phyloP scores from a whole-genome alignment of 2,888 invertebrate genomes.

The Oithona nana region DNA sequence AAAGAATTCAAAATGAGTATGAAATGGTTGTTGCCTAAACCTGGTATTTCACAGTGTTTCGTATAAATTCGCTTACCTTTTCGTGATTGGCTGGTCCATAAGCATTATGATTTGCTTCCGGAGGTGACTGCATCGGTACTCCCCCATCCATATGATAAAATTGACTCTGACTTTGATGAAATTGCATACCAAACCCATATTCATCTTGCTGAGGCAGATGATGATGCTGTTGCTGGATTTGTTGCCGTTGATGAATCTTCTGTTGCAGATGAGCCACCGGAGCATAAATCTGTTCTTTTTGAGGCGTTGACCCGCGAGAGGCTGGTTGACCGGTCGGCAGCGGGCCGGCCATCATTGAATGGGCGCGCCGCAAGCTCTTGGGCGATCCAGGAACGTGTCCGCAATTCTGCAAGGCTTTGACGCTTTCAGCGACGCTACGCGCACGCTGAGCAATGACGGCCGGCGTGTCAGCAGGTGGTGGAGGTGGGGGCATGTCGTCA shows the following conservation, averaged over 20 bases:
- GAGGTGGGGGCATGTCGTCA: conserved; percentile 34
- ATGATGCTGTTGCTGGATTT: conserved; percentile 30
- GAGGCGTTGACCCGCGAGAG: neutral
- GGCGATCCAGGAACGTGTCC: conserved; percentile 74
- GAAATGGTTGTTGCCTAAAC: no score
- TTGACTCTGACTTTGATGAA: conserved; percentile 27
- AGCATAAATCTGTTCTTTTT: conserved; percentile 13
- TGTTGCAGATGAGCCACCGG: conserved; percentile 16
- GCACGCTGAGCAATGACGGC: conserved; percentile 26
- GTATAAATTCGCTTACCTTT: no score
- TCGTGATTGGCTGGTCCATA: no score
- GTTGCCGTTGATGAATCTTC: conserved; percentile 24
- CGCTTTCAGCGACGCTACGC: conserved; percentile 58
- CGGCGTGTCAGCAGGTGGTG: conserved; percentile 44
- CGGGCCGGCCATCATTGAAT: conserved; percentile 19
- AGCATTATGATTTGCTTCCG: no score
- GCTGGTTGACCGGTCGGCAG: neutral
- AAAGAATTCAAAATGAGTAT: no score
- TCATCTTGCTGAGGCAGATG: conserved; percentile 35
- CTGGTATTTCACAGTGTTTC: no score
- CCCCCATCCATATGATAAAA: conserved; percentile 1
- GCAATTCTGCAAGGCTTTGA: conserved; percentile 61
- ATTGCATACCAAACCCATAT: conserved; percentile 26
- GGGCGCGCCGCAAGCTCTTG: conserved; percentile 29
- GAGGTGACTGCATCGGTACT: neutral